phyloP scores from a whole-genome alignment of 2,113 vertebrate genomes.

The Xiphorhynchus elegans region DNA sequence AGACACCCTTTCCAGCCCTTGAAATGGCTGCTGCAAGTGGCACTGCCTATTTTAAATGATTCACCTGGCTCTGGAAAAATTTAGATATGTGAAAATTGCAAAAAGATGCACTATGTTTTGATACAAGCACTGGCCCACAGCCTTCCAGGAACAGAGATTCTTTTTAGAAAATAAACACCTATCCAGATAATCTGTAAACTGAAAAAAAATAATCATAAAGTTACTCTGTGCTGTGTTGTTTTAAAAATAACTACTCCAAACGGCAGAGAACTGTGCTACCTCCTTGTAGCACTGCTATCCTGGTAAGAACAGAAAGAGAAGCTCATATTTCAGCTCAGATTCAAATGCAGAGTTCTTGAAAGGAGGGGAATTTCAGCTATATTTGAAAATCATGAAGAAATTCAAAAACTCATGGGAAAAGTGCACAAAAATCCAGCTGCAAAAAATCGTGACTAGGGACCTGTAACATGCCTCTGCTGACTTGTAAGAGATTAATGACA shows the following conservation, averaged over 20 bases:
- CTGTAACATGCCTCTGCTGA: not conserved
- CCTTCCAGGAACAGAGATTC: not conserved
- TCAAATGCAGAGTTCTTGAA: not conserved
- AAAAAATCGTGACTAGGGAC: not conserved
- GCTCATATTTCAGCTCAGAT: not conserved
- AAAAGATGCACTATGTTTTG: not conserved
- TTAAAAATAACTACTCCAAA: not conserved
- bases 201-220: accelerated
- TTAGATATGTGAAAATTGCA: not conserved
- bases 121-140: not conserved
- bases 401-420: not conserved
- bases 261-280: not conserved
- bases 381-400: not conserved
- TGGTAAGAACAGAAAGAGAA: not conserved
- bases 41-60: not conserved
- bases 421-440: not conserved
- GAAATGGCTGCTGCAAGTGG: not conserved
- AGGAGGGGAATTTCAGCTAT: not conserved
- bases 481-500: not conserved
- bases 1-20: not conserved
- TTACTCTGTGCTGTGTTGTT: accelerated
- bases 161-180: slow-evolving; percentile 1
- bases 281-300: not conserved
- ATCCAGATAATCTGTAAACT: not conserved
- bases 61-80: not conserved